Evolutionary conservation across 64 coral and sea anemone genomes (phyloP).

Genomic region (Actinia equina): DNA sequence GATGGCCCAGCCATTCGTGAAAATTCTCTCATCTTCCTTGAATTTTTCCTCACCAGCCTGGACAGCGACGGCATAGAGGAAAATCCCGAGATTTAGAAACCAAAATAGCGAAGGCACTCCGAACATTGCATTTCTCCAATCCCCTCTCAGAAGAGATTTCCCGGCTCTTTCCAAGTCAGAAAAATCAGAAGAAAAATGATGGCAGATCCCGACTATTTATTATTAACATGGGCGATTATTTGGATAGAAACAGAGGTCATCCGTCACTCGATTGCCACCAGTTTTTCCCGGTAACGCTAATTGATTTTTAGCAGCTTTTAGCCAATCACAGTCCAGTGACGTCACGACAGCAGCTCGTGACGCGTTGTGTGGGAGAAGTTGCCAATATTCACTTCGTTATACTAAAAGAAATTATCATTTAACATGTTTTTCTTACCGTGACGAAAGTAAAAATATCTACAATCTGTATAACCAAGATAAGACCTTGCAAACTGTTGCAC

Average conservation of each 20-base stretch:
- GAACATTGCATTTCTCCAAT: constrained; percentile 90
- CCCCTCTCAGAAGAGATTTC: constrained; percentile 41
- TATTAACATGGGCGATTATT: constrained; percentile 70
- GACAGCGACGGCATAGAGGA: constrained; percentile 45
- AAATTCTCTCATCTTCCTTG: constrained; percentile 61
- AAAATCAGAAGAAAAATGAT: constrained; percentile 54
- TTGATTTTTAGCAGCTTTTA: constrained; percentile 43
- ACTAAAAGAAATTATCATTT: neutral
- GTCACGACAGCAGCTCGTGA: constrained; percentile 2
- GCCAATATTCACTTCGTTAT: neutral
- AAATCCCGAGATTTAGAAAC: constrained; percentile 53
- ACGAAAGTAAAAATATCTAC: neutral
- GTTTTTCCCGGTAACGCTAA: constrained; percentile 56
- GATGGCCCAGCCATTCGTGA: constrained; percentile 97
- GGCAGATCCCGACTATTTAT: constrained; percentile 68
- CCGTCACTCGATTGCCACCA: constrained; percentile 48
- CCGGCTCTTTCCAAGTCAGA: constrained; percentile 43
- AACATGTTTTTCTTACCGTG: neutral
- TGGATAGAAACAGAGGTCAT: constrained; percentile 61
- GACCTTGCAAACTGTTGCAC: neutral
- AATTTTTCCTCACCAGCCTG: constrained; percentile 33
- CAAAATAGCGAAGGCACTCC: constrained; percentile 4
- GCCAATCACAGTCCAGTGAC: constrained; percentile 47
- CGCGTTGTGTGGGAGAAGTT: neutral
- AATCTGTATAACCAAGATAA: neutral